Base-by-base conservation (phyloP, 1,140 invertebrate species). In the Protaetia brevitarsis region DNA sequence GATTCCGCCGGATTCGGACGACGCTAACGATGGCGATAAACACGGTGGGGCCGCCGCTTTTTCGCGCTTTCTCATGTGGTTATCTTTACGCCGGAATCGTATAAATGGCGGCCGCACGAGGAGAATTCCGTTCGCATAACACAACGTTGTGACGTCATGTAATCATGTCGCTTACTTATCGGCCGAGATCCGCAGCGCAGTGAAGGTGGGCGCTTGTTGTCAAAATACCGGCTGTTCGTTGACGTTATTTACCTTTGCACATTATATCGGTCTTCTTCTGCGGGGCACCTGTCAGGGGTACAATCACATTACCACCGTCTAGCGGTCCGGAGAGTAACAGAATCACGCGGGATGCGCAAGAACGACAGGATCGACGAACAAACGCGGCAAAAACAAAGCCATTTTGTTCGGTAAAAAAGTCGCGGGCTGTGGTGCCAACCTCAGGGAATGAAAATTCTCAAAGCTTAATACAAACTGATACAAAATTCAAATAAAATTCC, bases 101-200 rank as follows among this genome's bases (percentile, higher is more conserved):
- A 37, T 66, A 64, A 69, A 69, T 69, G 70, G 70, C 68, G 60
- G 62, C 66, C 68, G 60, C 68, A 69, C 67, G 67, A 71, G 63
- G 68, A 59, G 41, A 23, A 64, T 66, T 66, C 45, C 66, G 66
- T 34, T 66, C 66, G 66, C 66, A 66, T 59, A 57, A 58, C 64
- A 28, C 30, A 59, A 28, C 13, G 30, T 10, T 16, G 60, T 62
- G 60, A 62, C 60, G 60, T 62, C 60, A 62, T n/a, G n/a, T n/a
- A n/a, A n/a, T n/a, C n/a, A n/a, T 62, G 57, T 3, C 57, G 41
- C 26, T 16, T 29, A 59, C 8, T 59, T 59, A 59, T 59, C 57
- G 57, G 30, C 57, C 30, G 57, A 59, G 31, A 34, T 7, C 7
- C 31, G 7, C 31, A 34, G 7, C n/a, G n/a, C n/a, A n/a, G n/a